phyloP scores from a whole-genome alignment of 2,888 invertebrate genomes.

The Sialis fuliginosa region DNA sequence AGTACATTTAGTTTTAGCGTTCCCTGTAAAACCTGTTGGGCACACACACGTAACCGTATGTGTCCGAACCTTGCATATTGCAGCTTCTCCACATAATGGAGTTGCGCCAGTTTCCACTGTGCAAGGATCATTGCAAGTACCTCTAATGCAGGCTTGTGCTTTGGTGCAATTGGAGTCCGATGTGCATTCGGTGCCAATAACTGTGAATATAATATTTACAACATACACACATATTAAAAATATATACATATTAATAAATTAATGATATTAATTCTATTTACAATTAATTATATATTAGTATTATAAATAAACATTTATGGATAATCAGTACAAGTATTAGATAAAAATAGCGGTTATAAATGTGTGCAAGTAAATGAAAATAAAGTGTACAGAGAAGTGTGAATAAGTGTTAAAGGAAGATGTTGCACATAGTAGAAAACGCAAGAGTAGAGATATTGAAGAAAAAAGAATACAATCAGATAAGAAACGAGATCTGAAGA shows the following conservation, averaged over 20 bases:
- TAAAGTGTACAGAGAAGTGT: neutral
- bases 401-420: slow-evolving; percentile 1
- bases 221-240: slow-evolving; percentile 2
- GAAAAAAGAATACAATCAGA: neutral
- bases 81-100: slow-evolving; percentile 28
- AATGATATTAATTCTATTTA: neutral
- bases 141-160: slow-evolving; percentile 31
- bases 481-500: neutral
- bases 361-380: neutral
- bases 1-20: slow-evolving; percentile 30
- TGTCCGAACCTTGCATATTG: slow-evolving; percentile 29
- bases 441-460: neutral
- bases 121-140: slow-evolving; percentile 33
- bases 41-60: slow-evolving; percentile 30
- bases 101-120: slow-evolving; percentile 26
- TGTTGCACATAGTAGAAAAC: neutral
- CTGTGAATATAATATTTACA: slow-evolving; percentile 24
- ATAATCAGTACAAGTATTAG: no score
- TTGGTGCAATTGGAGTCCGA: slow-evolving; percentile 32
- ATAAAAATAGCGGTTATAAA: neutral
- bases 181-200: slow-evolving; percentile 27
- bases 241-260: neutral
- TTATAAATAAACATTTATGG: no score
- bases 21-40: slow-evolving; percentile 29
- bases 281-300: no score